phyloP scores from a whole-genome alignment of 2,888 invertebrate species.

The Metopia argyrocephala region DNA sequence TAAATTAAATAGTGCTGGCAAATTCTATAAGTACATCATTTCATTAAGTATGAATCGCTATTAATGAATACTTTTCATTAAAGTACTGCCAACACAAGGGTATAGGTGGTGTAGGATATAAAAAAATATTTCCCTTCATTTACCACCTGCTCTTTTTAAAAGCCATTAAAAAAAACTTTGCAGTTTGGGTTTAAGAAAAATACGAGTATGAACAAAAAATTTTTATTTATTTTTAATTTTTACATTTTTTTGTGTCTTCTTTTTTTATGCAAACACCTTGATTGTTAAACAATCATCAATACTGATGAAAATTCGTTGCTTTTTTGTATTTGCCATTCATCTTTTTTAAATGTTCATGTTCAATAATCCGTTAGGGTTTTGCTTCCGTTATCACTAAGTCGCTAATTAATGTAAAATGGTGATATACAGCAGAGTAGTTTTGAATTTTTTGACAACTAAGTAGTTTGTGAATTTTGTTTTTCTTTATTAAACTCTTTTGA shows the following conservation, averaged over 20 bases:
- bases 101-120: slow-evolving; percentile 10
- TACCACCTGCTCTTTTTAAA: neutral
- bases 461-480: no score
- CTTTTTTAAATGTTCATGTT: neutral
- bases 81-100: neutral
- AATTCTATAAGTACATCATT: no score
- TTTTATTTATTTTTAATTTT: neutral
- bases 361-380: neutral
- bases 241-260: neutral
- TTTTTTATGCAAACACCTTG: neutral
- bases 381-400: slow-evolving; percentile 2
- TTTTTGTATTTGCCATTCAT: neutral
- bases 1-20: no score
- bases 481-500: neutral
- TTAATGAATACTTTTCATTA: neutral
- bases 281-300: neutral
- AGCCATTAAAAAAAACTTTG: neutral
- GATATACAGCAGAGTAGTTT: neutral
- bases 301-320: neutral
- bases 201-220: neutral
- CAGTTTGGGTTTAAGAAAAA: neutral
- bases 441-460: neutral
- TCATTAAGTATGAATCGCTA: no score
- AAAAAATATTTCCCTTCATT: slow-evolving; percentile 1
- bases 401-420: slow-evolving; percentile 4